Evolutionary conservation across 2,888 invertebrate genomes (phyloP).

Genomic region (Ormyrus thymus): DNA sequence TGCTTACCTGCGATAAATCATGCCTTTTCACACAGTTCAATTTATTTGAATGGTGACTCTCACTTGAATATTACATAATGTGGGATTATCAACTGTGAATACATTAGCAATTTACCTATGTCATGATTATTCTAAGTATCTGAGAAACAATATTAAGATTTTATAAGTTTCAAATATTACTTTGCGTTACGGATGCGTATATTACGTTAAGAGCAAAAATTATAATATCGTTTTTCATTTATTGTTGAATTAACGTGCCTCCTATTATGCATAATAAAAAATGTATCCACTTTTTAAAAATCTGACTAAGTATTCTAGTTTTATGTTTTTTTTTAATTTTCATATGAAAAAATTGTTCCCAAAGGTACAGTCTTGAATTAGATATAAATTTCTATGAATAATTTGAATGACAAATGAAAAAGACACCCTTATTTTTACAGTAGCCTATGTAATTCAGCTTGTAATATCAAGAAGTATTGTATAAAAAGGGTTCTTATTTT

Average conservation of each 20-base stretch:
- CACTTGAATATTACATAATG: conserved; percentile 10
- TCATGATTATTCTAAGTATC: conserved; percentile 16
- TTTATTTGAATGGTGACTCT: conserved; percentile 19
- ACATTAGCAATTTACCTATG: conserved; percentile 4
- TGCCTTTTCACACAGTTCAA: conserved; percentile 27
- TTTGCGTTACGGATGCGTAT: not conserved
- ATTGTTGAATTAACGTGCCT: not conserved
- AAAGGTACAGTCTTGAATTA: conserved; percentile 62
- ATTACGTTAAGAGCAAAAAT: not conserved
- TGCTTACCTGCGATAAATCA: conserved; percentile 27
- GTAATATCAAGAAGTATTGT: conserved; percentile 27
- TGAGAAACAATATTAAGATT: conserved; percentile 12
- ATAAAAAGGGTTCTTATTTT: conserved; percentile 44
- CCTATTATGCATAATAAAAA: conserved; percentile 11
- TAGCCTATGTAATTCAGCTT: conserved; percentile 38
- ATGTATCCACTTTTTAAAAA: conserved; percentile 16
- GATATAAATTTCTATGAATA: conserved; percentile 58
- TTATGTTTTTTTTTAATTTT: not conserved
- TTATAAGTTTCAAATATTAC: not conserved
- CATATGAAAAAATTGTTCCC: conserved; percentile 64
- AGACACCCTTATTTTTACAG: conserved; percentile 55
- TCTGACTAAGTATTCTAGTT: not conserved
- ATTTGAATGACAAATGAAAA: conserved; percentile 56
- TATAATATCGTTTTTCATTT: not conserved
- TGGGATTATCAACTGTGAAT: conserved; percentile 7